Conservation (phyloP, 2,888 invertebrate genomes). For the Sceliomorpha sp. region DNA sequence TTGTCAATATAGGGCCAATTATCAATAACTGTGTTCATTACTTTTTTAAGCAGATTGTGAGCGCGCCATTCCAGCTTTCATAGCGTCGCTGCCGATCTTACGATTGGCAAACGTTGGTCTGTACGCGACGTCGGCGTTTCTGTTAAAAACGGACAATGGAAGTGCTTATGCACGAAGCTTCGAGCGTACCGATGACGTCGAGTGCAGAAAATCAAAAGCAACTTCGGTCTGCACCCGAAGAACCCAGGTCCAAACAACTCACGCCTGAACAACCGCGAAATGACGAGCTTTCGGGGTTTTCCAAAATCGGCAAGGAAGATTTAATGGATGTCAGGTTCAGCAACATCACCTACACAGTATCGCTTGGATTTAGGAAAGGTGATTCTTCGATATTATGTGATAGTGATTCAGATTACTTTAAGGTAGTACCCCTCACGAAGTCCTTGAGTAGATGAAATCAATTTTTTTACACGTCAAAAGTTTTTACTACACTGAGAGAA, state of each 20-base stretch:
- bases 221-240: slow-evolving; percentile 11
- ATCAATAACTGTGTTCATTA: not conserved
- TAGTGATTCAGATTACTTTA: too few species aligned
- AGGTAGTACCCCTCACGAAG: too few species aligned
- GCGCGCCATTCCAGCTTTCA: slow-evolving; percentile 3
- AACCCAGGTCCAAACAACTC: slow-evolving; percentile 6
- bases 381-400: slow-evolving; percentile 43
- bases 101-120: slow-evolving; percentile 2
- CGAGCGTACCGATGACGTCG: slow-evolving; percentile 42
- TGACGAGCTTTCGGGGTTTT: slow-evolving; percentile 20
- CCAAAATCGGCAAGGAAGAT: slow-evolving; percentile 66
- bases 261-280: slow-evolving; percentile 23
- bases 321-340: slow-evolving; percentile 88
- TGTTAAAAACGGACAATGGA: slow-evolving; percentile 65
- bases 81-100: slow-evolving; percentile 15
- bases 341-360: slow-evolving; percentile 87
- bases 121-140: slow-evolving; percentile 1
- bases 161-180: slow-evolving; percentile 75
- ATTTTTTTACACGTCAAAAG: too few species aligned
- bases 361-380: slow-evolving; percentile 88
- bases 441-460: too few species aligned
- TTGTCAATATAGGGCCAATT: not conserved
- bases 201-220: not conserved
- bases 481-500: too few species aligned
- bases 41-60: slow-evolving; percentile 22